Evolutionary conservation across 2,113 vertebrate genomes (phyloP).

Genomic region (Scopus umbretta): DNA sequence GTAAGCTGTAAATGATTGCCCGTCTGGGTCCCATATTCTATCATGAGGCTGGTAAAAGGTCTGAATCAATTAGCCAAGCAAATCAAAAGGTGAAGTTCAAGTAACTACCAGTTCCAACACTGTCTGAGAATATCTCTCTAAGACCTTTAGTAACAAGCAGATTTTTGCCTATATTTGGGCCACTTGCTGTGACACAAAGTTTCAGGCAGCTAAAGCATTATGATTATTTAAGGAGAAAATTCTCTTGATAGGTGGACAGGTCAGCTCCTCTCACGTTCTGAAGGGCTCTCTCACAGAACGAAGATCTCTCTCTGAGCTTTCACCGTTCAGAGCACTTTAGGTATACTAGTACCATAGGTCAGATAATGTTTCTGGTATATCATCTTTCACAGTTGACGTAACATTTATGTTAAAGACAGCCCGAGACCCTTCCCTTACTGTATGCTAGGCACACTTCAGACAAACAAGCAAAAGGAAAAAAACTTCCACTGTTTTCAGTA

Average conservation of each 20-base stretch:
- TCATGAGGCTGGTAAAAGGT: background rate
- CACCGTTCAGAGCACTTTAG: background rate
- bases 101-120: background rate
- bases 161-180: background rate
- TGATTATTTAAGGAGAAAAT: background rate
- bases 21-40: background rate
- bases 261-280: background rate
- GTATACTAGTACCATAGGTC: background rate
- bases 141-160: background rate
- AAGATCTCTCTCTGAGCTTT: background rate
- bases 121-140: rapidly evolving
- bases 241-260: background rate
- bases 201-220: background rate
- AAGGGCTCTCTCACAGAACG: background rate
- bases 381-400: background rate
- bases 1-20: background rate
- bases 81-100: background rate
- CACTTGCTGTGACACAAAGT: background rate
- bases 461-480: background rate
- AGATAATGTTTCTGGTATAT: background rate
- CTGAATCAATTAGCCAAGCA: background rate
- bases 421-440: background rate
- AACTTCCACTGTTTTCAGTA: background rate
- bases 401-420: background rate
- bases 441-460: background rate